Evolutionary conservation across 2,113 vertebrate species (phyloP).

Genomic region (Cebidichthys violaceus): DNA sequence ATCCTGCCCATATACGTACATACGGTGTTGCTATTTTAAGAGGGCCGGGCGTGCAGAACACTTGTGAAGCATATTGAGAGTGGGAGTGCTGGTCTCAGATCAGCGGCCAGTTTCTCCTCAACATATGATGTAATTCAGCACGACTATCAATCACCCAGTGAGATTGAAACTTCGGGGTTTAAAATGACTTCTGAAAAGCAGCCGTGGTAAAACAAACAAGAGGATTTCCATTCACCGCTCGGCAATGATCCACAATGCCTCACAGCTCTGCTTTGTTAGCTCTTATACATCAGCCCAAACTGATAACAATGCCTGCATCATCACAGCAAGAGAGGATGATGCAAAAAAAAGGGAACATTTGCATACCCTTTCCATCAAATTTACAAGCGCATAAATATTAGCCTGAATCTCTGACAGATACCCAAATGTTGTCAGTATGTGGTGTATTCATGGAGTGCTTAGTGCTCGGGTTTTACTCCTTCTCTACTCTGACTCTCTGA

Average conservation of each 20-base stretch:
- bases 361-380: conserved; percentile 64
- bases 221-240: conserved; percentile 38
- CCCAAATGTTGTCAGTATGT: conserved; percentile 37
- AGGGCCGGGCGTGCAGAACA: conserved; percentile 16
- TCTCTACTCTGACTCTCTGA: conserved; percentile 17
- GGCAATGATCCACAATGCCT: conserved; percentile 40
- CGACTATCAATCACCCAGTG: conserved; percentile 45
- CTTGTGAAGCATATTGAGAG: conserved; percentile 60
- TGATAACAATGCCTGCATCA: conserved; percentile 52
- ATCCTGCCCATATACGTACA: neutral
- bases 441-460: conserved; percentile 18
- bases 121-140: conserved; percentile 31
- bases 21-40: conserved; percentile 20
- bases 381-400: conserved; percentile 49
- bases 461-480: conserved; percentile 2
- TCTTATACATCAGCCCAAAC: conserved; percentile 39
- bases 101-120: conserved; percentile 23
- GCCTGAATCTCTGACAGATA: conserved; percentile 57
- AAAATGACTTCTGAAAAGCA: conserved; percentile 29
- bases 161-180: conserved; percentile 12
- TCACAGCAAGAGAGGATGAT: conserved; percentile 37
- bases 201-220: conserved; percentile 24
- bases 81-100: conserved; percentile 53
- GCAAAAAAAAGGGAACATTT: conserved; percentile 55
- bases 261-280: conserved; percentile 33